Evolutionary conservation across 30 jellyfish, hydroid and myxozoan species (phyloP), one percentile per base, ranked within the genome.

Genomic region (Pseudorhiza aurosa): DNA sequence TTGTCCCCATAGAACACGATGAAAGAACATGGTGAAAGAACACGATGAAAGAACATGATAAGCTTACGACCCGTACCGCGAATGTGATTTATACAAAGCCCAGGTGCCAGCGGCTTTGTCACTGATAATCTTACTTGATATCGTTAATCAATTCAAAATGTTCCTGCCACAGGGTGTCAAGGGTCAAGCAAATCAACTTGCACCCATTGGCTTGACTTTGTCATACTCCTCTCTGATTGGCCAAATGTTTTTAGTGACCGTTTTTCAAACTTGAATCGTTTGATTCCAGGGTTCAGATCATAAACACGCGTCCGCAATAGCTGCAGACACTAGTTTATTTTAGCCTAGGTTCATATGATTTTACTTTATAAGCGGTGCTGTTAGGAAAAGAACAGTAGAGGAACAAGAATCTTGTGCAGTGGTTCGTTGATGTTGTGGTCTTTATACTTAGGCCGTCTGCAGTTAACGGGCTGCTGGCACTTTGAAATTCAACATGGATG

Each of bases 261-360:
- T 44, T 47, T 39, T 72, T 72, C 73, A 29, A 50, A 72, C n/a
- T 68, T 68, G n/a, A 25, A 47, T 68, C 82, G 82, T 68, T 68
- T 67, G 17, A 19, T 6, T 4, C 63, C n/a, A 25, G 63, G 6
- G 2, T 4, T 49, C n/a, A 4, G 2, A 6, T 2, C 2, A 32
- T 19, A 36, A 36, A 2, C 60, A 5, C 1, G 37, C 67, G 50
- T 39, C n/a, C n/a, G n/a, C n/a, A n/a, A n/a, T n/a, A n/a, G n/a
- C n/a, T n/a, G n/a, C n/a, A n/a, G n/a, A n/a, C n/a, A n/a, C n/a
- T n/a, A n/a, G n/a, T n/a, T n/a, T n/a, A 7, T 53, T 53, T 53
- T n/a, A n/a, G 9, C 36, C 3, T 53, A 53, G 19, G 67, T 8
- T 53, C 24, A 18, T 53, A 53, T 18, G 24, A n/a, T 15, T 46